phyloP scores from a whole-genome alignment of 2,113 vertebrate species.

The Mellivora capensis region DNA sequence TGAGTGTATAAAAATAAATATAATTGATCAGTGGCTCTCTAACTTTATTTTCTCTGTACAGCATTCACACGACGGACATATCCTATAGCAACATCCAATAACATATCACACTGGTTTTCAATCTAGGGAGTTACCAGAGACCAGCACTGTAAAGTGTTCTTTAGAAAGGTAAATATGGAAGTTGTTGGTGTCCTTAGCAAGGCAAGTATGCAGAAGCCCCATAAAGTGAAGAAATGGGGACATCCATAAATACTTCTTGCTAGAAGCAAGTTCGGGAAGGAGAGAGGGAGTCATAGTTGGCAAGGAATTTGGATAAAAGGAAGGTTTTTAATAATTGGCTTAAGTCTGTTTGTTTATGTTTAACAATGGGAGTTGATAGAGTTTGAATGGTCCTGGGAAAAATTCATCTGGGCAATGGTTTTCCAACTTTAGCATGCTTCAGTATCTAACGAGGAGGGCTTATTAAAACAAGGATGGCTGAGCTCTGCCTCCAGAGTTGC shows the following conservation, averaged over 20 bases:
- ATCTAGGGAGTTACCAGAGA: not conserved
- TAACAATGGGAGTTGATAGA: not conserved
- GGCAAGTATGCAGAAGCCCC: not conserved
- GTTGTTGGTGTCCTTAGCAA: not conserved
- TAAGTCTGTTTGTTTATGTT: not conserved
- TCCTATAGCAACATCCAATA: not conserved
- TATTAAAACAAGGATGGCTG: not conserved
- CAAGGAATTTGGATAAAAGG: not conserved
- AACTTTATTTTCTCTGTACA: not conserved
- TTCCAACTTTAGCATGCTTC: not conserved
- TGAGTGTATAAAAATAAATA: not conserved
- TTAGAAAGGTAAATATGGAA: not conserved
- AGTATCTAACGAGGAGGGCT: not conserved
- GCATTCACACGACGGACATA: not conserved
- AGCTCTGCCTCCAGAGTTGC: not conserved
- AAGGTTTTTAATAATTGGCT: not conserved
- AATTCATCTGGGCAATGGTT: not conserved
- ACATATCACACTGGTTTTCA: not conserved
- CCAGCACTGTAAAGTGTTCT: not conserved
- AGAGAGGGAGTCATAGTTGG: not conserved
- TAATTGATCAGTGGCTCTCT: not conserved
- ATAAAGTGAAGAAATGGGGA: not conserved
- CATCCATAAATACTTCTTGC: rapidly evolving
- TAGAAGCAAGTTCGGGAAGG: not conserved
- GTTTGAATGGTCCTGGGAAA: not conserved